These are phyloP conservation scores for Cataglyphis cursor DNA, from an alignment of 2,888 invertebrate species.

Conservation along the genomic window DNA sequence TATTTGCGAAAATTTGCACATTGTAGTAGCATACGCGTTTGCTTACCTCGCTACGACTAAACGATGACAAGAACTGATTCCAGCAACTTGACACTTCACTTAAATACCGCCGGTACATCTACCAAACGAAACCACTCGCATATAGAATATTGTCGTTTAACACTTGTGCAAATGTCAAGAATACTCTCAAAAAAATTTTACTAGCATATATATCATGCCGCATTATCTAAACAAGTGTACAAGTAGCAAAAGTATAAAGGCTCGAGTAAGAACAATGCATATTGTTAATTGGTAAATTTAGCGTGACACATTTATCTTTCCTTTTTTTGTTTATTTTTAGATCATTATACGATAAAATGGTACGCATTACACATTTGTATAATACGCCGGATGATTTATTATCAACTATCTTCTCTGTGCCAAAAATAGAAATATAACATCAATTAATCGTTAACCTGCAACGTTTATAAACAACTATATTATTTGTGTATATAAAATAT, in stretches of 20 bases:
- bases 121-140: neutral
- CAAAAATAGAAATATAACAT: neutral
- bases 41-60: slow-evolving; percentile 25
- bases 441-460: neutral
- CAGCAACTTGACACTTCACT: neutral
- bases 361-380: slow-evolving; percentile 1
- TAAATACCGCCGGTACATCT: slow-evolving; percentile 6
- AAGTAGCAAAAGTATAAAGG: neutral
- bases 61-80: neutral
- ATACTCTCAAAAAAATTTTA: neutral
- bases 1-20: neutral
- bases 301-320: neutral
- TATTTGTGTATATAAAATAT: neutral
- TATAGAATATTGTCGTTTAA: slow-evolving; percentile 42
- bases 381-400: neutral
- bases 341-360: neutral
- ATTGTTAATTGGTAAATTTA: neutral
- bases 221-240: neutral
- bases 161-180: slow-evolving; percentile 64
- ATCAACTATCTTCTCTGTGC: neutral
- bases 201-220: neutral
- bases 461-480: neutral
- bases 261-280: neutral
- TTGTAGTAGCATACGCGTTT: neutral
- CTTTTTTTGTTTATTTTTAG: neutral